phyloP scores from a whole-genome alignment of 2,797 vertebrate species.

The Rhynchotus rufescens region DNA sequence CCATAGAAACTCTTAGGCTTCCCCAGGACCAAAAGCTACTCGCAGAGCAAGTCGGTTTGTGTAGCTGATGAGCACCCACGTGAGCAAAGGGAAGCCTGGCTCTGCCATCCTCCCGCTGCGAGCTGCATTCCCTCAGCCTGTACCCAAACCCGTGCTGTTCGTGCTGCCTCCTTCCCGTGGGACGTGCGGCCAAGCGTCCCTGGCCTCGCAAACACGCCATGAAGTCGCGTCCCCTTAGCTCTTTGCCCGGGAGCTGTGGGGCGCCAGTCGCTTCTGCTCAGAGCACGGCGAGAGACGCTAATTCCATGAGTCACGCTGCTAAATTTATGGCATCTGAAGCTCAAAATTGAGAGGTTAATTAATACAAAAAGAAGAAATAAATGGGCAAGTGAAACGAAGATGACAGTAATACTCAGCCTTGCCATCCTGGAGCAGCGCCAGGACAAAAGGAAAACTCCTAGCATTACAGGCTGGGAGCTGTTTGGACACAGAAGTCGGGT shows the following conservation, averaged over 20 bases:
- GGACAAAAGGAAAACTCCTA: not conserved
- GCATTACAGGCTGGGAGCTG: fast-evolving
- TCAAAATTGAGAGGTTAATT: not conserved
- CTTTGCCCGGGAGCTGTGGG: not conserved
- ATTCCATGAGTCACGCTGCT: not conserved
- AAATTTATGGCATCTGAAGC: not conserved
- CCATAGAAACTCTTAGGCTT: not conserved
- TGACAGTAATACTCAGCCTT: not conserved
- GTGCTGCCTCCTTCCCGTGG: not conserved
- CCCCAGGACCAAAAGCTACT: fast-evolving
- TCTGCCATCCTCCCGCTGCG: fast-evolving
- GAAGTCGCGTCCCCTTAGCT: not conserved
- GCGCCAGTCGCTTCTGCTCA: not conserved
- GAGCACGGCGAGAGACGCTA: not conserved
- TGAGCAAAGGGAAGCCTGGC: not conserved
- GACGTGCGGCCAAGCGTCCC: fast-evolving
- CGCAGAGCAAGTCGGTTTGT: not conserved
- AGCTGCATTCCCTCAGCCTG: not conserved
- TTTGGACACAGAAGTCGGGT: not conserved
- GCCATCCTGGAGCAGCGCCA: not conserved
- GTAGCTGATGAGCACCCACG: fast-evolving
- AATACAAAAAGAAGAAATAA: not conserved
- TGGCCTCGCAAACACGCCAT: not conserved
- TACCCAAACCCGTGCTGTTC: not conserved
- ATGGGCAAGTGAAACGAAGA: not conserved